Base-by-base conservation (phyloP, 1,140 invertebrate species). In the Goniozus legneri region DNA sequence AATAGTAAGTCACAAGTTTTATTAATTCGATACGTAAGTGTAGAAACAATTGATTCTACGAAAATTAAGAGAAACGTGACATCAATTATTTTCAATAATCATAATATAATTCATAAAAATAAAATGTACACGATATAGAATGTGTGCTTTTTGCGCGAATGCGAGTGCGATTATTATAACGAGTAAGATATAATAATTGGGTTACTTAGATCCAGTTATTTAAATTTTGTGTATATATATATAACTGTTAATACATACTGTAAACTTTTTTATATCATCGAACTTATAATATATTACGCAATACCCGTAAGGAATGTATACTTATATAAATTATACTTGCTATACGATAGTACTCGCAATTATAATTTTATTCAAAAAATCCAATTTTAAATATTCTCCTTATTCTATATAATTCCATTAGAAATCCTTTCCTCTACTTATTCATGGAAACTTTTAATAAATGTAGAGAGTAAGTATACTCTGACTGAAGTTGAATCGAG, bases 301-400 rank as follows among this genome's bases (percentile, higher is more conserved):
- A 67, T 58, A 59, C 52, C 47, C 42, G 52, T 58, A 64, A 61
- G 47, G 50, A 64, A 58, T 67, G 53, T 69, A 71, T 66, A 67
- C 60, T 62, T 69, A 62, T 64, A 58, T 71, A 71, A 71, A 69
- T 72, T 73, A 73, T 71, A 61, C 55, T 59, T 62, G 58, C 57
- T 52, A 52, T 67, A 62, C 62, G 59, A n/a, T n/a, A n/a, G n/a
- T n/a, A n/a, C n/a, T n/a, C n/a, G n/a, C n/a, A n/a, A n/a, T n/a
- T n/a, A n/a, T n/a, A n/a, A n/a, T n/a, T n/a, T n/a, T n/a, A n/a
- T n/a, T n/a, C n/a, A n/a, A n/a, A n/a, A n/a, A n/a, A n/a, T n/a
- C n/a, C n/a, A n/a, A n/a, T n/a, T n/a, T n/a, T 69, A 66, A 71
- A 69, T 73, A 73, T 71, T 69, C 69, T 73, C 71, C 65, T 51